phyloP scores from a whole-genome alignment of 2,797 vertebrate species.

The Acipenser transmontanus region DNA sequence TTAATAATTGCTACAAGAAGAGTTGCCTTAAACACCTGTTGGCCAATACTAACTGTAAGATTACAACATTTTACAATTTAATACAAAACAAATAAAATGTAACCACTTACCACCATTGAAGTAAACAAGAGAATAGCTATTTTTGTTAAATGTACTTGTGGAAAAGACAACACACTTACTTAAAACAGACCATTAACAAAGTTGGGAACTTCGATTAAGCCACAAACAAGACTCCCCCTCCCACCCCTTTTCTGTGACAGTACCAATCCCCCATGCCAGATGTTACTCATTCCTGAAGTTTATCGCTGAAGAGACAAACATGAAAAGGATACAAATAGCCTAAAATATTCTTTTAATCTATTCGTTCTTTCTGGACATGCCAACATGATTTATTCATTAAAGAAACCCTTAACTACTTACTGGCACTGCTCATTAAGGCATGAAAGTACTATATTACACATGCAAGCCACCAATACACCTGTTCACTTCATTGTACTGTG shows the following conservation, averaged over 20 bases:
- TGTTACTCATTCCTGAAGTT: conserved; percentile 56
- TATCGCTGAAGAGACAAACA: conserved; percentile 47
- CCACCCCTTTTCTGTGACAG: conserved; percentile 31
- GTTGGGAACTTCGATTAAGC: too few species aligned
- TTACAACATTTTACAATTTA: background rate
- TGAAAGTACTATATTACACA: conserved; percentile 11
- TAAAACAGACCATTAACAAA: too few species aligned
- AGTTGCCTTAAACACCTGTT: conserved; percentile 2
- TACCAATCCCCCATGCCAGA: conserved; percentile 54
- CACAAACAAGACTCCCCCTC: too few species aligned
- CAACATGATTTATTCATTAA: conserved; percentile 49
- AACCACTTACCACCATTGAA: too few species aligned
- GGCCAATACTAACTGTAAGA: background rate
- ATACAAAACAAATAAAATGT: background rate
- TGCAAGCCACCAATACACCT: conserved; percentile 46
- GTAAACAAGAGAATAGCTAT: too few species aligned
- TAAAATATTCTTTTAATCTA: conserved; percentile 39
- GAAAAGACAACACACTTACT: too few species aligned
- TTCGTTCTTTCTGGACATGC: conserved; percentile 30
- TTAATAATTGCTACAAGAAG: background rate
- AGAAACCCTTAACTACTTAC: conserved; percentile 44
- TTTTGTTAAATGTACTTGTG: too few species aligned
- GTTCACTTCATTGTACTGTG: conserved; percentile 25
- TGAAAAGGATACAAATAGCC: conserved; percentile 47
- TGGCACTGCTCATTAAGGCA: conserved; percentile 29